Percentiles rank a stretch among this genome's conserved stretches.
Conservation (phyloP, 2,888 invertebrate genomes). For the Schizaphis graminum region DNA sequence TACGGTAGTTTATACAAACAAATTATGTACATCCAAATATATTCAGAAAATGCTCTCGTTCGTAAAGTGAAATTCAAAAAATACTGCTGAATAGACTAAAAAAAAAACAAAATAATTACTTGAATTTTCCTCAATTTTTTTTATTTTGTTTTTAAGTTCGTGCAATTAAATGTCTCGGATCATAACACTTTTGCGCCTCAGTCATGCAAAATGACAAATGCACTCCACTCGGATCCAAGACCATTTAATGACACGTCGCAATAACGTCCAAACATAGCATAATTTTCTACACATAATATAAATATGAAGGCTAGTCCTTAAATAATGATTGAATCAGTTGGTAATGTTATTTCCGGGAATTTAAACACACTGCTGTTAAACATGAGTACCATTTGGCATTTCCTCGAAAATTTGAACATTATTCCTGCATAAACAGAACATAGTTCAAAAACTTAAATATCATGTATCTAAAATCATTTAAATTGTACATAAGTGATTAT, state of each 20-base stretch:
- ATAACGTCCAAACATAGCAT: neutral
- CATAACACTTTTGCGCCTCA: neutral
- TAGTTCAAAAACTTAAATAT: neutral
- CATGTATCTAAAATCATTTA: neutral
- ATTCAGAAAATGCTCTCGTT: neutral
- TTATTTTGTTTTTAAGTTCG: neutral
- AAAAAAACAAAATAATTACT: neutral
- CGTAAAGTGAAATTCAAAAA: neutral
- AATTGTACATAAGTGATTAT: neutral
- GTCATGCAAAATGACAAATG: neutral
- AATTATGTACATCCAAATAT: neutral
- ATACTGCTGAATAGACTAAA: neutral
- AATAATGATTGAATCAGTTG: neutral
- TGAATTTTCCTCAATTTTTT: neutral
- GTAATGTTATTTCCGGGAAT: neutral
- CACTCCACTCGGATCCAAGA: neutral
- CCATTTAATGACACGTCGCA: neutral
- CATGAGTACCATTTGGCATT: neutral
- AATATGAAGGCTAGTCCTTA: neutral
- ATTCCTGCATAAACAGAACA: neutral
- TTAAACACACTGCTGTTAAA: neutral
- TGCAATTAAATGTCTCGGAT: neutral
- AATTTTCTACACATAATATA: neutral
- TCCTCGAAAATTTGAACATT: conserved; percentile 7
- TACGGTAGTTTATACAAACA: neutral